A percentile compares a stretch with the other conserved stretches of the same genome.
These are phyloP conservation scores for Latheticus oryzae DNA, from an alignment of 2,888 invertebrate genomes.

Conservation along the genomic window DNA sequence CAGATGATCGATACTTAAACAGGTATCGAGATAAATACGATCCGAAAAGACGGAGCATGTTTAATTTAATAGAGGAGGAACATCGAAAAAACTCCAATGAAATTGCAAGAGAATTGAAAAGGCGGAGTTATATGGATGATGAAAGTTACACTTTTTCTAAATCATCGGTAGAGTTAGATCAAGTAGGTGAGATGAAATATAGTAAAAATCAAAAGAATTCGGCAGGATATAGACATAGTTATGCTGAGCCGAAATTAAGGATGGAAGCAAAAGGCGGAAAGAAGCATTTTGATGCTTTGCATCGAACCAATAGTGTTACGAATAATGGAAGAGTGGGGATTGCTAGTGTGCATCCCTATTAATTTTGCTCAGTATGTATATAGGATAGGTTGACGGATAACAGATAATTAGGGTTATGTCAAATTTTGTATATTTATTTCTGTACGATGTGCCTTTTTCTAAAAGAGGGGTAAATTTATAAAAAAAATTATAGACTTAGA, in stretches of 20 bases:
- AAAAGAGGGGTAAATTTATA: conserved; percentile 1
- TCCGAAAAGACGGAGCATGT: conserved; percentile 64
- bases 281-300: conserved; percentile 62
- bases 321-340: conserved; percentile 64
- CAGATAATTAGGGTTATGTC: conserved; percentile 10
- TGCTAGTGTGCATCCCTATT: conserved; percentile 65
- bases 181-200: conserved; percentile 52
- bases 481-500: not conserved
- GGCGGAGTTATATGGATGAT: conserved; percentile 64
- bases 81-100: conserved; percentile 65
- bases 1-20: conserved; percentile 49
- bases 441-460: conserved; percentile 25
- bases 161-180: conserved; percentile 58
- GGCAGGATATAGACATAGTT: conserved; percentile 71
- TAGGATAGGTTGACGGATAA: not conserved
- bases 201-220: conserved; percentile 59
- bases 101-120: conserved; percentile 66
- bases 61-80: conserved; percentile 65
- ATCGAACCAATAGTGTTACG: conserved; percentile 63
- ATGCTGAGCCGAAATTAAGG: conserved; percentile 74
- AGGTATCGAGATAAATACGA: conserved; percentile 57
- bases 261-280: conserved; percentile 58
- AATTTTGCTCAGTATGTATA: conserved; percentile 41
- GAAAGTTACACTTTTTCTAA: conserved; percentile 63
- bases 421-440: conserved; percentile 25